Percentiles rank a stretch among this genome's conserved stretches.
Evolutionary conservation across 2,797 vertebrate genomes (phyloP).

Genomic region (Anas bernieri): DNA sequence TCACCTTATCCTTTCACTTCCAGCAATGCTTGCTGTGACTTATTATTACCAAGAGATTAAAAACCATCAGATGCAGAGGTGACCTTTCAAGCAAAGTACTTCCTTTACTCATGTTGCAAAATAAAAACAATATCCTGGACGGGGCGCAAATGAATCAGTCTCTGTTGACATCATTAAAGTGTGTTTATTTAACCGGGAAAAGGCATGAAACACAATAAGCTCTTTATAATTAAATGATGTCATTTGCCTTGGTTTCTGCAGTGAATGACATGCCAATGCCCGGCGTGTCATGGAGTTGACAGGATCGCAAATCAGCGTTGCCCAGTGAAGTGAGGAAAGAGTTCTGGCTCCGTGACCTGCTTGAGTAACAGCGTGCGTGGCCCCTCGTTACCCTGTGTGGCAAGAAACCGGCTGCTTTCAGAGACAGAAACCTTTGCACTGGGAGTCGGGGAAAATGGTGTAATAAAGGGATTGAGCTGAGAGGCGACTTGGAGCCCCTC

Average conservation of each 20-base stretch:
- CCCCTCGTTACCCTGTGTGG: neutral
- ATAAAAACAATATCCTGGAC: slow-evolving; percentile 37
- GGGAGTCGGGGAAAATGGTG: neutral
- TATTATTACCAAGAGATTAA: neutral
- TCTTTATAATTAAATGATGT: slow-evolving; percentile 22
- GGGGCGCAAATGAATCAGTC: slow-evolving; percentile 50
- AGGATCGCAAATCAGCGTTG: neutral
- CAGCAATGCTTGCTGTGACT: neutral
- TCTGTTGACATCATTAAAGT: slow-evolving; percentile 59
- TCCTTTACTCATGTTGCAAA: slow-evolving; percentile 57
- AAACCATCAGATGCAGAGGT: slow-evolving; percentile 36
- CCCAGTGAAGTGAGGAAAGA: slow-evolving; percentile 10
- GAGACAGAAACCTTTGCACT: slow-evolving; percentile 53
- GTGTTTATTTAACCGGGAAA: slow-evolving; percentile 1
- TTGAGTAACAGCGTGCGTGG: neutral
- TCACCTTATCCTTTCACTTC: slow-evolving; percentile 5
- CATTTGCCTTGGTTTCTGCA: neutral
- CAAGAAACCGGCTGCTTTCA: neutral
- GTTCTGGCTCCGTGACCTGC: neutral
- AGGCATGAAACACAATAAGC: slow-evolving; percentile 34
- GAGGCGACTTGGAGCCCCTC: neutral
- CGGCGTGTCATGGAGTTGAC: neutral
- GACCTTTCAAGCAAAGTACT: slow-evolving; percentile 42
- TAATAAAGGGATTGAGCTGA: neutral
- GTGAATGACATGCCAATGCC: neutral